Evolutionary conservation across 2,888 invertebrate genomes (phyloP).

Genomic region (Lottia gigantea): DNA sequence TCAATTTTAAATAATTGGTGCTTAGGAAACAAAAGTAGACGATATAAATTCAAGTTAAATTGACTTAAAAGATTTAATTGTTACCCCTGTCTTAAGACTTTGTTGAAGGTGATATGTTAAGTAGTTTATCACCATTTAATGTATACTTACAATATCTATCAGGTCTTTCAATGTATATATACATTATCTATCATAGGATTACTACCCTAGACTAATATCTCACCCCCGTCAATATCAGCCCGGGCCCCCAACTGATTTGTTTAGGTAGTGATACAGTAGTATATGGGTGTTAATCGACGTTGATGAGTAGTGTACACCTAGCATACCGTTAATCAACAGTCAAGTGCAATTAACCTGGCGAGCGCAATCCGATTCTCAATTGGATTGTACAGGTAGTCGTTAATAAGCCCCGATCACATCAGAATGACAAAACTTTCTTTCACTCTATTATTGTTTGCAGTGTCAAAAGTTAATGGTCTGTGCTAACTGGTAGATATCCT

Average conservation of each 20-base stretch:
- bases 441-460: constrained; percentile 6
- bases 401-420: constrained; percentile 11
- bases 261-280: constrained; percentile 18
- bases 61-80: constrained; percentile 9
- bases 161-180: neutral
- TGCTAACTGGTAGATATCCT: constrained; percentile 9
- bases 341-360: constrained; percentile 24
- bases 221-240: neutral
- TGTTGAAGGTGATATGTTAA: neutral
- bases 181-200: constrained; percentile 9
- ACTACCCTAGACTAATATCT: constrained; percentile 6
- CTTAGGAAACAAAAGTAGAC: constrained; percentile 2
- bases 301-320: constrained; percentile 10
- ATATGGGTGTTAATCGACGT: constrained; percentile 20
- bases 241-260: constrained; percentile 10
- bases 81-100: neutral
- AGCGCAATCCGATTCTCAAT: constrained; percentile 13
- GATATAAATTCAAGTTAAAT: constrained; percentile 2
- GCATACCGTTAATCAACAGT: neutral
- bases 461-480: constrained; percentile 9
- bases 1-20: constrained; percentile 4
- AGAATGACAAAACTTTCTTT: constrained; percentile 6
- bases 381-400: neutral
- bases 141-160: constrained; percentile 10
- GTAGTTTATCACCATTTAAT: constrained; percentile 6